Percentiles rank a stretch among this genome's conserved stretches.
Evolutionary conservation across 2,888 invertebrate genomes (phyloP).

Genomic region (Drosophila putrida): DNA sequence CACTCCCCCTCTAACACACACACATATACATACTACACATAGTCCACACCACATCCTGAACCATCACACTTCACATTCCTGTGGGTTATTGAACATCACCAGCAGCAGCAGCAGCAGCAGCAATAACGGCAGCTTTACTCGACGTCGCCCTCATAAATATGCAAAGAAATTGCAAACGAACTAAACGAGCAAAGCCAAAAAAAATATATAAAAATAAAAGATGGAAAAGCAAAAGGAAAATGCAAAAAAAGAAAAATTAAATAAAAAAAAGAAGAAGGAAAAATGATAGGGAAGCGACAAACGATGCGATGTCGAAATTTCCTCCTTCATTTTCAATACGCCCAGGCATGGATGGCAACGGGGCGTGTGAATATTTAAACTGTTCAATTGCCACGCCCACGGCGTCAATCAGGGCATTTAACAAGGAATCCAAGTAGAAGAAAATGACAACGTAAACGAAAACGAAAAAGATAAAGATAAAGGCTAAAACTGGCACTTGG

Average conservation of each 20-base stretch:
- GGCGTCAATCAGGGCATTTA: conserved; percentile 56
- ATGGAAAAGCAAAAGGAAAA: conserved; percentile 35
- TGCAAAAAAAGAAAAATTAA: neutral
- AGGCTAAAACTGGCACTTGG: neutral
- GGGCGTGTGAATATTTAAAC: conserved; percentile 50
- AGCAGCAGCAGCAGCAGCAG: conserved; percentile 6
- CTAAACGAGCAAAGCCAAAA: conserved; percentile 55
- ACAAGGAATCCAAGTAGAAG: neutral
- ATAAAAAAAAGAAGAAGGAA: neutral
- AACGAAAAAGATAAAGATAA: neutral
- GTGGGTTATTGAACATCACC: conserved; percentile 52
- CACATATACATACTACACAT: neutral
- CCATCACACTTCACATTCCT: conserved; percentile 37
- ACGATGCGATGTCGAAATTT: conserved; percentile 40
- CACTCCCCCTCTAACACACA: neutral
- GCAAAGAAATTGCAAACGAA: conserved; percentile 74
- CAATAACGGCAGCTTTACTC: neutral
- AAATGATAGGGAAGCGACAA: conserved; percentile 30
- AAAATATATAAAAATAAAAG: no score
- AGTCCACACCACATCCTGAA: neutral
- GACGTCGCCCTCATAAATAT: conserved; percentile 69
- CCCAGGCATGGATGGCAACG: conserved; percentile 19
- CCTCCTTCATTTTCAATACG: conserved; percentile 13
- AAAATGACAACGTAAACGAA: neutral
- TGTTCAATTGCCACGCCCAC: conserved; percentile 60